Base-by-base conservation (phyloP, 2,888 invertebrate genomes). In the Phengaris alcon region DNA sequence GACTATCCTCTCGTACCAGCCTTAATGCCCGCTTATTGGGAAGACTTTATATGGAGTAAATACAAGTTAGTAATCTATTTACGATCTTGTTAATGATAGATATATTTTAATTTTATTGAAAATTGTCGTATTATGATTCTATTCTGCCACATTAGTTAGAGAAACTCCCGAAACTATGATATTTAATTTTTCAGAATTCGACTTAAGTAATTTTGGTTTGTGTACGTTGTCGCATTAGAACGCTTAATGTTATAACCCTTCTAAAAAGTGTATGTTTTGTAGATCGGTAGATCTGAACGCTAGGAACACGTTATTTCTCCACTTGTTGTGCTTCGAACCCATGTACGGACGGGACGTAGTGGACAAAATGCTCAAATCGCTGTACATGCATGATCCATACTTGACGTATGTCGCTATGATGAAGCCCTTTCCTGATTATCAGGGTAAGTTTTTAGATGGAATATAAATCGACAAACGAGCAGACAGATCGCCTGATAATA, bases 291-390 rank as follows among this genome's bases (percentile, higher is more conserved):
- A 92, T 74, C 81, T 94, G 78, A 92, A 87, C 69, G 83, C 94
- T 35, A 86, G 94, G 12, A 95, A 95, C 82, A 94, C 95, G 0
- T 82, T 95, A 68, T 96, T 95, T 87, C 84, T 96, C 68, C 95
- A 95, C 82, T 84, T 95, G 77, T 82, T 95, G 12, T 94, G 94
- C 73, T 95, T 94, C 94, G 90, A 94, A 77, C 75, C 82, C 1
- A 12, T 54, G 0, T 92, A 88, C 76, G 77, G 81, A 0, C 87
- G 92, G 0, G 90, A 89, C 0, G 76, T 84, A 2, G 86, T 93
- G 2, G 92, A 93, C 77, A 84, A 75, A 59, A 83, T 93, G 84
- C 83, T 93, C 52, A 87, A 81, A 75, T 86, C 93, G 0, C 80
- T 95, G 68, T 95, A 95, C 82, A 90, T 93, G 87, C 89, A 91